Evolutionary conservation across 2,888 invertebrate genomes (phyloP).

Genomic region (Xestia sexstrigata): DNA sequence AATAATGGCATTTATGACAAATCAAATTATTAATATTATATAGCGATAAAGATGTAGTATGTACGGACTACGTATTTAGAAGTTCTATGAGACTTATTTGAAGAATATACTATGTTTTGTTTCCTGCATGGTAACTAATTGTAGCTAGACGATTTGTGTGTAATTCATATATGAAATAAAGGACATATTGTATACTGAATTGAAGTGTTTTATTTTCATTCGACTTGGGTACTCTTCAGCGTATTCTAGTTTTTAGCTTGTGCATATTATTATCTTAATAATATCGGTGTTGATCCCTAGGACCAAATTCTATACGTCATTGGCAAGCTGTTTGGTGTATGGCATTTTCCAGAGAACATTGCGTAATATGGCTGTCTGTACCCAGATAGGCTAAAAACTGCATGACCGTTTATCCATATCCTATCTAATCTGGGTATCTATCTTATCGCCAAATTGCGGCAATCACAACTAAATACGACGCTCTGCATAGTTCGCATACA

Average conservation of each 20-base stretch:
- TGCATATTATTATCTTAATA: neutral
- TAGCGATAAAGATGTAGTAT: constrained; percentile 51
- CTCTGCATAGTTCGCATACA: too few relatives aligned
- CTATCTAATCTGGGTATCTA: constrained; percentile 29
- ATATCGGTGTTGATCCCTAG: too few relatives aligned
- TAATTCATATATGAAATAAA: constrained; percentile 81
- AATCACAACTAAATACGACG: neutral
- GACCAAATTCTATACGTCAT: neutral
- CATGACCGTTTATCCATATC: neutral
- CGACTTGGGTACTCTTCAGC: neutral
- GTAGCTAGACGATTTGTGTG: constrained; percentile 78
- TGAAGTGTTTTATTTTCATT: constrained; percentile 15
- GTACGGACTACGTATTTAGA: constrained; percentile 60
- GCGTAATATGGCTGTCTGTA: neutral
- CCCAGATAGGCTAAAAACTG: constrained; percentile 2
- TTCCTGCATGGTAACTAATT: constrained; percentile 82
- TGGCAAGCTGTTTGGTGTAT: neutral
- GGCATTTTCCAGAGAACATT: neutral
- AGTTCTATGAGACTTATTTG: constrained; percentile 66
- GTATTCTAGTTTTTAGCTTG: neutral
- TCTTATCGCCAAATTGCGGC: constrained; percentile 11
- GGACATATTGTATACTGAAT: constrained; percentile 64
- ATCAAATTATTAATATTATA: constrained; percentile 67
- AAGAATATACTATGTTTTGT: constrained; percentile 66
- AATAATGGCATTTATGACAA: constrained; percentile 77